Evolutionary conservation across 2,797 vertebrate genomes (phyloP).

Genomic region (Nannoperca australis): DNA sequence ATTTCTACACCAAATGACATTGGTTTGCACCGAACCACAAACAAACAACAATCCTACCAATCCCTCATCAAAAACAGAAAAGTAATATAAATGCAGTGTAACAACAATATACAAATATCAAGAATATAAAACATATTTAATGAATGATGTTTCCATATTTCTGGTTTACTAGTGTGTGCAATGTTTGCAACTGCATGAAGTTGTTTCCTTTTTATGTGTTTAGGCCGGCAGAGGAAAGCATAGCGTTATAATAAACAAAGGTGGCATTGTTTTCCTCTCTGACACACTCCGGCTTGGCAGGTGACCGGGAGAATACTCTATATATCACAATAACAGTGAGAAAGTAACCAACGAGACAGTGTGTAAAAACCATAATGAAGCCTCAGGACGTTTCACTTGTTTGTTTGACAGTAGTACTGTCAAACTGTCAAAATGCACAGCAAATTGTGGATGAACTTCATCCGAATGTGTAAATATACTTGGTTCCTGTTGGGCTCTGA

Average conservation of each 20-base stretch:
- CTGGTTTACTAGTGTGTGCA: constrained; percentile 4
- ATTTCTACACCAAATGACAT: not conserved
- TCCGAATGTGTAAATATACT: constrained; percentile 5
- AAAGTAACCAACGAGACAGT: constrained; percentile 1
- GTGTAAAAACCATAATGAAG: constrained; percentile 16
- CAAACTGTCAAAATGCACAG: constrained; percentile 1
- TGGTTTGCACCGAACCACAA: not conserved
- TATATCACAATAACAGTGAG: not conserved
- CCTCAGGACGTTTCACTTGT: constrained; percentile 20
- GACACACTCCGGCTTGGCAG: not conserved
- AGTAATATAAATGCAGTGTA: not conserved
- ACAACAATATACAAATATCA: not conserved
- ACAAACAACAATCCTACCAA: not conserved
- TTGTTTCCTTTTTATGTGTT: constrained; percentile 7
- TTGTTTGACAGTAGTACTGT: not conserved
- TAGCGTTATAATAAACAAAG: not conserved
- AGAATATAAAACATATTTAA: not conserved
- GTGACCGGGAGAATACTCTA: constrained; percentile 4
- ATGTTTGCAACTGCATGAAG: not conserved
- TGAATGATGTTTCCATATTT: not conserved
- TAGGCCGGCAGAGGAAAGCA: not conserved
- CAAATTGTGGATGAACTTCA: not conserved
- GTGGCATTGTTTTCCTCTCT: not conserved
- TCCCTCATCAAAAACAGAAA: not conserved
- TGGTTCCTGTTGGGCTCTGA: not conserved